Base-by-base conservation (phyloP, 2,797 vertebrate genomes). In the Pangasius mekongensis region DNA sequence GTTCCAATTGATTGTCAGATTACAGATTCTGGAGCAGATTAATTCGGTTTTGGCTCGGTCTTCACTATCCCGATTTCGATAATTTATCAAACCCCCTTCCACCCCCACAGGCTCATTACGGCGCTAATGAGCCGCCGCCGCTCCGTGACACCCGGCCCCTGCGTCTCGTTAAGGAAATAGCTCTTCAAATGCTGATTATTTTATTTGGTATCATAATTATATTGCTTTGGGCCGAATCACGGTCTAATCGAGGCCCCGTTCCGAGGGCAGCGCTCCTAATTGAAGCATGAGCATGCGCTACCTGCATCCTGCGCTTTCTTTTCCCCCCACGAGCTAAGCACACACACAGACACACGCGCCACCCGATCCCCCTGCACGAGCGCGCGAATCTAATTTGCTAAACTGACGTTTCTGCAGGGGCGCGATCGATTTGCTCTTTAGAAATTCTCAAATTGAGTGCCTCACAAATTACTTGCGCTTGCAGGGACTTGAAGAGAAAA, bases 161-260 rank as follows among this genome's bases (percentile, higher is more conserved):
- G 97, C 96, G 96, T 97, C 97, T 98, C 97, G 97, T 99, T 98
- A 99, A 97, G 97, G 97, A 98, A 98, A 98, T 98, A 97, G 97
- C 97, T 98, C 98, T 97, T 98, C 98, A 98, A 85, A 97, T 98
- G 98, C 97, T 98, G 98, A 99, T 99, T 98, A 99, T 99, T 98
- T 98, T 98, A 98, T 99, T 99, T 98, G 97, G 97, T 97, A 96
- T 95, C 96, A 97, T 99, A 99, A 99, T 99, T 98, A 98, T 98
- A 98, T 98, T 98, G 98, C 97, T 99, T 98, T 97, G 95, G 97
- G 97, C 97, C 98, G 97, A 98, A 98, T 98, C 98, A 99, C 97
- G 97, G 96, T 97, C 97, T 98, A 98, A 98, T 99, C 96, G 97
- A 97, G 97, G 98, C 97, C 97, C 96, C 97, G 95, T 76, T 76